Conservation (phyloP, 2,888 invertebrate species). For the Drepana falcataria region DNA sequence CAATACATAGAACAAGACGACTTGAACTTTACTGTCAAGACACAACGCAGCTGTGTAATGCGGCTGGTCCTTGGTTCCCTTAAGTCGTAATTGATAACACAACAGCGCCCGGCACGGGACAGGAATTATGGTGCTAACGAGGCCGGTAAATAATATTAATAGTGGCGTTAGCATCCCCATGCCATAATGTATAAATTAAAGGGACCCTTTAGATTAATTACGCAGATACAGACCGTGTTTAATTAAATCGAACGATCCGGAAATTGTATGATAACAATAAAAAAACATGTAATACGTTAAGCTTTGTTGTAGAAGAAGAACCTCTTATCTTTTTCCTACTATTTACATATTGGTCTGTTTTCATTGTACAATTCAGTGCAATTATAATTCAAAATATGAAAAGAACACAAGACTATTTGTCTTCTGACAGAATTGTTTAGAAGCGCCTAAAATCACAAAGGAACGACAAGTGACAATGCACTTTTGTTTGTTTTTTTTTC, state of each 20-base stretch:
- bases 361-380: no score
- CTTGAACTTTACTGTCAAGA: neutral
- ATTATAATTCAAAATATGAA: no score
- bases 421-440: no score
- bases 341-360: no score
- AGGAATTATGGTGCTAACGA: conserved; percentile 10
- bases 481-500: no score
- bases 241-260: conserved; percentile 1
- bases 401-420: no score
- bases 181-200: conserved; percentile 15
- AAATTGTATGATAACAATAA: neutral
- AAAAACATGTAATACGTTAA: neutral
- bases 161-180: conserved; percentile 16
- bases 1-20: neutral
- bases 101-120: neutral
- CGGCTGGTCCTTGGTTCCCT: neutral
- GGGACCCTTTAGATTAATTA: conserved; percentile 4
- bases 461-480: no score
- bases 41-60: neutral
- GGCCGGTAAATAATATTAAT: conserved; percentile 30
- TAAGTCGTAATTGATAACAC: neutral
- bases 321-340: no score
- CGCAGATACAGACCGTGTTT: neutral
- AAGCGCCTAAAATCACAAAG: no score
- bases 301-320: no score